A percentile compares a stretch with the other conserved stretches of the same genome.
These are phyloP conservation scores for Mustelus asterias DNA, from an alignment of 2,113 vertebrate genomes.

Conservation along the genomic window DNA sequence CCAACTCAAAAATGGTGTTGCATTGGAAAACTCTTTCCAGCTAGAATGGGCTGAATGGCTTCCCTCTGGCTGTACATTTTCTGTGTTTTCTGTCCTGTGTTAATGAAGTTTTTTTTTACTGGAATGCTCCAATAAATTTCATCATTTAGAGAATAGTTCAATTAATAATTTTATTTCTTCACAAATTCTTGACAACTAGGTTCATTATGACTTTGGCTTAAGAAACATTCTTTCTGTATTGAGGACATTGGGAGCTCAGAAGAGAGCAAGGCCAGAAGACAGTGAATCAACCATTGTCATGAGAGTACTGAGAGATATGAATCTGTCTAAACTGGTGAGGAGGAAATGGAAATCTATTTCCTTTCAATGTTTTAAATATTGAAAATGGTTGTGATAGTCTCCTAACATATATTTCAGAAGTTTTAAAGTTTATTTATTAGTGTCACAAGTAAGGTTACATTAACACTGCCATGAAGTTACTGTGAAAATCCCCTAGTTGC, in stretches of 20 bases:
- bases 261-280: conserved; percentile 60
- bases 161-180: conserved; percentile 4
- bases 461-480: too few relatives aligned
- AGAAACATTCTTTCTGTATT: conserved; percentile 68
- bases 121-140: background rate
- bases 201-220: conserved; percentile 69
- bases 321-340: conserved; percentile 67
- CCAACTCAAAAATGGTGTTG: too few relatives aligned
- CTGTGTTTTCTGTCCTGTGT: background rate
- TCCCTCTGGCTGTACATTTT: background rate
- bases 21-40: background rate
- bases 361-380: background rate
- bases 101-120: background rate
- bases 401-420: background rate
- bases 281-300: conserved; percentile 63
- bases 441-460: too few relatives aligned
- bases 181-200: conserved; percentile 46
- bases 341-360: conserved; percentile 1
- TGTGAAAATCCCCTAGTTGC: too few relatives aligned
- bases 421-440: too few relatives aligned
- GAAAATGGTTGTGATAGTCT: background rate
- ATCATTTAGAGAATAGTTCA: background rate
- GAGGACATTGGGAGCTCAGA: conserved; percentile 66
- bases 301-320: conserved; percentile 68
- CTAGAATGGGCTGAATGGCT: background rate